A percentile compares a stretch with the other conserved stretches of the same genome.
phyloP scores from a whole-genome alignment of 1,140 invertebrate genomes.

The Bombus affinis region DNA sequence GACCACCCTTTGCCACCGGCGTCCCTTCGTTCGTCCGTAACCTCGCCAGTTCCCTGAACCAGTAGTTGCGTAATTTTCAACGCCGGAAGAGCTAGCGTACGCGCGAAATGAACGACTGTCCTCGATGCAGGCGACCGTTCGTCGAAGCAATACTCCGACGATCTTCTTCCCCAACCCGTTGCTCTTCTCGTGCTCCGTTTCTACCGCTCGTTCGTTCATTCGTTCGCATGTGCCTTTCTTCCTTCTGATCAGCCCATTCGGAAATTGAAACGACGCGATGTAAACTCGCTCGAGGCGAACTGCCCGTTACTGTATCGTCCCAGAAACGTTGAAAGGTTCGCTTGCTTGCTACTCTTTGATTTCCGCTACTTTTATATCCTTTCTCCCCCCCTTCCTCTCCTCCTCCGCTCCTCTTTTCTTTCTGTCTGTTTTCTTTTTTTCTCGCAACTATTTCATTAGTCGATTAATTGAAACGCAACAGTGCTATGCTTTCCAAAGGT shows the following conservation, averaged over 20 bases:
- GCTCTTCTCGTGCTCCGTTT: not conserved
- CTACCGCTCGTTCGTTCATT: not conserved
- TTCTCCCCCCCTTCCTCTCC: not conserved
- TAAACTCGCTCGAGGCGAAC: constrained; percentile 17
- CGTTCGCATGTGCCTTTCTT: not conserved
- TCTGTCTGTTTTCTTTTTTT: not conserved
- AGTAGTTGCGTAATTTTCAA: constrained; percentile 55
- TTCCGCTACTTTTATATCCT: not conserved
- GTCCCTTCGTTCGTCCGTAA: not conserved
- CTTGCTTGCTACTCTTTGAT: not conserved
- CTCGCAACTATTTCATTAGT: not conserved
- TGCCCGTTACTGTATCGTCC: constrained; percentile 32
- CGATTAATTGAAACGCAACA: constrained; percentile 1
- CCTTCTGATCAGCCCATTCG: constrained; percentile 20
- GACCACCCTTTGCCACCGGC: not conserved
- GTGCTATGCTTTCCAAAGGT: no score
- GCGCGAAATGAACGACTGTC: constrained; percentile 62
- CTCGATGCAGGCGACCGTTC: constrained; percentile 66
- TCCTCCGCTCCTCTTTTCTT: not conserved
- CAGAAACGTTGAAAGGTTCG: not conserved
- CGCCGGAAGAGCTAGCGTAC: constrained; percentile 43
- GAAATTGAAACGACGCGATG: constrained; percentile 58
- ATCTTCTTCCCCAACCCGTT: constrained; percentile 62
- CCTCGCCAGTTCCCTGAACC: not conserved
- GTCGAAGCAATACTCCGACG: constrained; percentile 69